Evolutionary conservation across 2,888 invertebrate genomes (phyloP).

Genomic region (Polia nebulosa): DNA sequence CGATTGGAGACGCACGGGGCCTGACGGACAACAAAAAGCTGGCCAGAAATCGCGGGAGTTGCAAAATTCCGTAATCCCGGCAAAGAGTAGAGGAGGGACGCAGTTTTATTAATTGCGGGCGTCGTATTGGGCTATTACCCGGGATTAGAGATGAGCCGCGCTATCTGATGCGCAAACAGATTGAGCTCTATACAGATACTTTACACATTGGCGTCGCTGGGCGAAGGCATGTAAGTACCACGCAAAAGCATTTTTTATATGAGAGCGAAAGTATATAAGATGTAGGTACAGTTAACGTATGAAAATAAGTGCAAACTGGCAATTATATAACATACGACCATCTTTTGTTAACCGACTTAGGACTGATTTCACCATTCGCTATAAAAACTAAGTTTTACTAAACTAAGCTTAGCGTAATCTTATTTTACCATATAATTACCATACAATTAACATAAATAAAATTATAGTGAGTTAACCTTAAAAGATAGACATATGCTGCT

Average conservation of each 20-base stretch:
- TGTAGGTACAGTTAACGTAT: not conserved
- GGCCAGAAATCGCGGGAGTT: conserved; percentile 16
- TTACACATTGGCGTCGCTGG: conserved; percentile 11
- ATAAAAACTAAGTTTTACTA: too few species aligned
- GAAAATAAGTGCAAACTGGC: not conserved
- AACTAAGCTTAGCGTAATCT: too few species aligned
- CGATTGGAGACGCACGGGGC: too few species aligned
- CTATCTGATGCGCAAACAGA: conserved; percentile 55
- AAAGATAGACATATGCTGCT: too few species aligned
- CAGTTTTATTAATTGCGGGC: conserved; percentile 62
- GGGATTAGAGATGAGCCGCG: conserved; percentile 53
- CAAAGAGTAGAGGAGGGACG: conserved; percentile 24
- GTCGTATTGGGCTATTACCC: conserved; percentile 48
- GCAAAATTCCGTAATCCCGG: conserved; percentile 46
- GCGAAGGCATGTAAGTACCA: not conserved
- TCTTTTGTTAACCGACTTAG: too few species aligned
- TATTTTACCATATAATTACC: too few species aligned
- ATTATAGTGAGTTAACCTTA: too few species aligned
- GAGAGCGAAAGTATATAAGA: not conserved
- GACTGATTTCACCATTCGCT: too few species aligned
- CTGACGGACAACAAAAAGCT: conserved; percentile 29
- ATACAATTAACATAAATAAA: too few species aligned
- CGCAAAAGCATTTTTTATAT: conserved; percentile 3
- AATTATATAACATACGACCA: too few species aligned
- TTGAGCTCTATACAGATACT: conserved; percentile 30